A percentile compares a stretch with the other conserved stretches of the same genome.
These are phyloP conservation scores for Coranthus polyacanthus DNA, from an alignment of 2,797 vertebrate genomes.

Conservation along the genomic window DNA sequence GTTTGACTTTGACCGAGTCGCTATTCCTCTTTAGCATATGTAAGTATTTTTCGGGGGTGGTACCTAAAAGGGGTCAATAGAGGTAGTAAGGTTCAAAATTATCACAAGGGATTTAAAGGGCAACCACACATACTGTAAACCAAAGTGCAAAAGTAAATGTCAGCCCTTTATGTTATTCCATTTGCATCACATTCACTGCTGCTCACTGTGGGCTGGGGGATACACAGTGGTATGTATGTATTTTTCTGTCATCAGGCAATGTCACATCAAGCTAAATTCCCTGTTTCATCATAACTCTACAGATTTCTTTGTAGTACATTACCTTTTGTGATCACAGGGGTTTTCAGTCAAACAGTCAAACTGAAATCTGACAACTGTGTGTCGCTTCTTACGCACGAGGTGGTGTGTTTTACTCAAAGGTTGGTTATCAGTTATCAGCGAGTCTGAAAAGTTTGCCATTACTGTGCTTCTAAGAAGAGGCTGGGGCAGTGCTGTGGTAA, in stretches of 20 bases:
- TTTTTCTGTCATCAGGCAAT: too few species aligned
- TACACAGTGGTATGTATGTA: constrained; percentile 6
- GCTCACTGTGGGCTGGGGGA: constrained; percentile 46
- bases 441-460: too few species aligned
- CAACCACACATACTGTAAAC: constrained; percentile 60
- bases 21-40: not conserved
- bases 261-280: constrained; percentile 7
- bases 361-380: constrained; percentile 56
- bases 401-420: too few species aligned
- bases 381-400: too few species aligned
- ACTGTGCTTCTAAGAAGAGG: too few species aligned
- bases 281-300: constrained; percentile 2
- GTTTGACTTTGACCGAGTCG: constrained; percentile 12
- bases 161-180: constrained; percentile 62
- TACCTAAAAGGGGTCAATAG: constrained; percentile 52
- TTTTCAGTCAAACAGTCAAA: constrained; percentile 43
- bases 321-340: constrained; percentile 24
- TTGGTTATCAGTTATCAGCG: too few species aligned
- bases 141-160: constrained; percentile 69
- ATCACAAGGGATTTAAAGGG: constrained; percentile 64
- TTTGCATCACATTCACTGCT: constrained; percentile 51
- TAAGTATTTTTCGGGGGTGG: constrained; percentile 28
- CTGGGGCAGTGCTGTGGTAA: too few species aligned
- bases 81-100: constrained; percentile 49
- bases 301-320: constrained; percentile 2